These are phyloP conservation scores for Schizaphis graminum DNA, from an alignment of 2,888 invertebrate genomes.

Conservation along the genomic window DNA sequence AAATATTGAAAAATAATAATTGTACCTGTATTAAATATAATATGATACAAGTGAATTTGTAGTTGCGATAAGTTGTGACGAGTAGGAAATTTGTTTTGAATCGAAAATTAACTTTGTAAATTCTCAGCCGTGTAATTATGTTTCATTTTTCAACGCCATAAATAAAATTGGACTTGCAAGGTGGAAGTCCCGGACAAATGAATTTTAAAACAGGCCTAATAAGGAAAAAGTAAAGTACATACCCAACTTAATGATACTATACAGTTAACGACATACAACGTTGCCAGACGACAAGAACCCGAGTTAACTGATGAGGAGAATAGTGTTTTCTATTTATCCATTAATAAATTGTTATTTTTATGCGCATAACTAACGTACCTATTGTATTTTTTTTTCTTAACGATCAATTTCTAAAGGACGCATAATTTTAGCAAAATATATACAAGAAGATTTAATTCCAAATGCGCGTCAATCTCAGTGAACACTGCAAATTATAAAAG, in stretches of 20 bases:
- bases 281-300: not conserved
- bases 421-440: not conserved
- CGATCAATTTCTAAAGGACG: not conserved
- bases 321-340: not conserved
- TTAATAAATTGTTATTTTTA: not conserved
- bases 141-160: conserved; percentile 22
- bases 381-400: not conserved
- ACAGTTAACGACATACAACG: not conserved
- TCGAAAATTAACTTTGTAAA: not conserved
- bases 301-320: not conserved
- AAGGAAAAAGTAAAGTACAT: conserved; percentile 8
- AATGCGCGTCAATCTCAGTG: not conserved
- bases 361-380: not conserved
- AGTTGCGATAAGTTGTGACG: not conserved
- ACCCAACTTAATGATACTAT: not conserved
- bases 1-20: not conserved
- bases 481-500: not conserved
- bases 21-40: not conserved
- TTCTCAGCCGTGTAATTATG: not conserved
- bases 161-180: not conserved
- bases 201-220: conserved; percentile 51
- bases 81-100: not conserved
- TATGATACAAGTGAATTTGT: not conserved
- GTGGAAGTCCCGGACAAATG: not conserved
- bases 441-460: not conserved